phyloP scores from a whole-genome alignment of 2,113 vertebrate species.

The Hypomesus transpacificus region DNA sequence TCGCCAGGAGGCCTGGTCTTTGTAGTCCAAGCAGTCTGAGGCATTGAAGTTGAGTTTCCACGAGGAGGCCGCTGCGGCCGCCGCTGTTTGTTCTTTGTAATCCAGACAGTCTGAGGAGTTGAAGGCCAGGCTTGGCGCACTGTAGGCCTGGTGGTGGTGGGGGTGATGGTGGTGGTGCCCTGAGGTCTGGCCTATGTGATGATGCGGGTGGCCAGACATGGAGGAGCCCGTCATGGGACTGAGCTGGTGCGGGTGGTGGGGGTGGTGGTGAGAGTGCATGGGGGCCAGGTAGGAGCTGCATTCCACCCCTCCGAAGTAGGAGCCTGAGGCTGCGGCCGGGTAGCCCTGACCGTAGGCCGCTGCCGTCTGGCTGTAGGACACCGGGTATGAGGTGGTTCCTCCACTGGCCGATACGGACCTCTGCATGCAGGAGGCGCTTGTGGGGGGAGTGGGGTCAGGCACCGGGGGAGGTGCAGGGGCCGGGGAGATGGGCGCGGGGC shows the following conservation, averaged over 20 bases:
- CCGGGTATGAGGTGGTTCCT: slow-evolving; percentile 78
- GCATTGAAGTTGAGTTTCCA: slow-evolving; percentile 99
- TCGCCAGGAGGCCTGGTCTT: slow-evolving; percentile 95
- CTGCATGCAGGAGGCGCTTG: slow-evolving; percentile 91
- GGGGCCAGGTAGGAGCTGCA: slow-evolving; percentile 90
- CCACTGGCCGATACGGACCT: slow-evolving; percentile 65
- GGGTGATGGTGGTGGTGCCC: slow-evolving; percentile 87
- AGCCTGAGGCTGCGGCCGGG: slow-evolving; percentile 74
- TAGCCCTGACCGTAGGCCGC: slow-evolving; percentile 88
- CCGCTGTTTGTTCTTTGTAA: slow-evolving; percentile 87
- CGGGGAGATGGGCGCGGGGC: slow-evolving; percentile 91
- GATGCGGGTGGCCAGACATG: slow-evolving; percentile 82
- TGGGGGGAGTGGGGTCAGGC: slow-evolving; percentile 73
- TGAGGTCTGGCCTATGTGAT: slow-evolving; percentile 82
- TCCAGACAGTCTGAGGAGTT: slow-evolving; percentile 95
- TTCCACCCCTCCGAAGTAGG: slow-evolving; percentile 92
- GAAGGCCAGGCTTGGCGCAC: slow-evolving; percentile 78
- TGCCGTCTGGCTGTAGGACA: slow-evolving; percentile 86
- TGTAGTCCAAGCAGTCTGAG: slow-evolving; percentile 97
- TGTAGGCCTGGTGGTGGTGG: slow-evolving; percentile 84
- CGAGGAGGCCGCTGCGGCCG: slow-evolving; percentile 63
- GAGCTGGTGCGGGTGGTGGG: slow-evolving; percentile 85
- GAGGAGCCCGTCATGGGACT: slow-evolving; percentile 86
- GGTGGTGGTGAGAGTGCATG: slow-evolving; percentile 90
- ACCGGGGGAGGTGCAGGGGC: slow-evolving; percentile 73